Evolutionary conservation across 1,140 invertebrate species (phyloP).

Genomic region (Drosophila aff.): DNA sequence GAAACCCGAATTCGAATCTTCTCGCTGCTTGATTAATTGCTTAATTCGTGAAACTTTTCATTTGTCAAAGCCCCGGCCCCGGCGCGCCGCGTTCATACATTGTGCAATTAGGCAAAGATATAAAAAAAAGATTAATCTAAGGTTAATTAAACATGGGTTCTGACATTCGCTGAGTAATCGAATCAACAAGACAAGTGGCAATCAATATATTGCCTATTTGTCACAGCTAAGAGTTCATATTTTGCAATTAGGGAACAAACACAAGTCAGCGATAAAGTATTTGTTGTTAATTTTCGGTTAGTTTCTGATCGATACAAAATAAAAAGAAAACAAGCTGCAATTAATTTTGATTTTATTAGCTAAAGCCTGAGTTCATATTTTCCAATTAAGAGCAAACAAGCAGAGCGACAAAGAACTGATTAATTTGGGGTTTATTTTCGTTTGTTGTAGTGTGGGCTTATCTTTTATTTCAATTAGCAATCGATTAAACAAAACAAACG

Average conservation of each 20-base stretch:
- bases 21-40: conserved; percentile 23
- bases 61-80: conserved; percentile 10
- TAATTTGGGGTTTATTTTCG: not conserved
- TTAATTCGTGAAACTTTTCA: conserved; percentile 15
- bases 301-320: not conserved
- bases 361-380: not conserved
- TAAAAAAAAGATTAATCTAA: conserved; percentile 5
- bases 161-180: conserved; percentile 9
- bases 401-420: not conserved
- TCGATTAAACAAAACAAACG: not conserved
- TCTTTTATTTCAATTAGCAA: conserved; percentile 1
- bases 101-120: conserved; percentile 1
- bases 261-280: not conserved
- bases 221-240: conserved; percentile 2
- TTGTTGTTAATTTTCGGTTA: not conserved
- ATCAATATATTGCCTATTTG: conserved; percentile 8
- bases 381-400: not conserved
- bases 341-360: conserved; percentile 5
- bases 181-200: conserved; percentile 9
- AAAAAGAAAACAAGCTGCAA: not conserved
- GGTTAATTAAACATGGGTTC: conserved; percentile 8
- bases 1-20: conserved; percentile 18
- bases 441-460: not conserved
- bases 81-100: conserved; percentile 9
- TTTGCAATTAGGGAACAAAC: not conserved